Conservation (phyloP, 2,888 invertebrate species). For the Eupelmus urozonus region DNA sequence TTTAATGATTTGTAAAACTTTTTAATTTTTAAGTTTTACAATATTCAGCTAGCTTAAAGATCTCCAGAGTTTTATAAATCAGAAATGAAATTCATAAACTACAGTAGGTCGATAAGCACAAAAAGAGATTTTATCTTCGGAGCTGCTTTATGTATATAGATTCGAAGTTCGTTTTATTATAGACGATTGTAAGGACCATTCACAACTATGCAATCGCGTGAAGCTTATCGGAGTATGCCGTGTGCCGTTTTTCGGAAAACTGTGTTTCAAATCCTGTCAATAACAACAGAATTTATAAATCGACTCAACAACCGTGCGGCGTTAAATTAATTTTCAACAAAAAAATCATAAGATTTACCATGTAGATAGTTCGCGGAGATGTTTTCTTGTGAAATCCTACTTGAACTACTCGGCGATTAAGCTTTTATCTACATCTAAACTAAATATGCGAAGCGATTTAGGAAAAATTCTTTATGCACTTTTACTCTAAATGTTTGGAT, state of each 20-base stretch:
- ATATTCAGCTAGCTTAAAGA: too few species aligned
- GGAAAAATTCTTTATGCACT: not conserved
- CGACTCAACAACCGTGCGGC: not conserved
- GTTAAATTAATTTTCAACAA: not conserved
- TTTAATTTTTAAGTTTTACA: too few species aligned
- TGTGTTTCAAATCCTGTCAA: constrained; percentile 91
- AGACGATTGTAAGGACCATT: constrained; percentile 89
- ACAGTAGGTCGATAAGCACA: too few species aligned
- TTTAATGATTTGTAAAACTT: too few species aligned
- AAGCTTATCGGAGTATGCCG: constrained; percentile 93
- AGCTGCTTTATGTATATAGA: not conserved
- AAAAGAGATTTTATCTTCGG: not conserved
- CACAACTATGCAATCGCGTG: constrained; percentile 91
- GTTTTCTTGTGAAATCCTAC: not conserved
- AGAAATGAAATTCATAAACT: too few species aligned
- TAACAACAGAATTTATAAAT: constrained; percentile 47
- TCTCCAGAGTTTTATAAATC: too few species aligned
- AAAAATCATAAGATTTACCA: not conserved
- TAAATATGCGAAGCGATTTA: not conserved
- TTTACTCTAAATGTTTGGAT: constrained; percentile 7
- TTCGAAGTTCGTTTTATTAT: constrained; percentile 66
- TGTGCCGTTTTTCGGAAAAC: constrained; percentile 88
- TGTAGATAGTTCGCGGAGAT: not conserved
- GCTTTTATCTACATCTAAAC: constrained; percentile 4
- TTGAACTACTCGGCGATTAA: constrained; percentile 11